Evolutionary conservation across 2,113 vertebrate genomes (phyloP).

Genomic region (Cyphotilapia sp.): DNA sequence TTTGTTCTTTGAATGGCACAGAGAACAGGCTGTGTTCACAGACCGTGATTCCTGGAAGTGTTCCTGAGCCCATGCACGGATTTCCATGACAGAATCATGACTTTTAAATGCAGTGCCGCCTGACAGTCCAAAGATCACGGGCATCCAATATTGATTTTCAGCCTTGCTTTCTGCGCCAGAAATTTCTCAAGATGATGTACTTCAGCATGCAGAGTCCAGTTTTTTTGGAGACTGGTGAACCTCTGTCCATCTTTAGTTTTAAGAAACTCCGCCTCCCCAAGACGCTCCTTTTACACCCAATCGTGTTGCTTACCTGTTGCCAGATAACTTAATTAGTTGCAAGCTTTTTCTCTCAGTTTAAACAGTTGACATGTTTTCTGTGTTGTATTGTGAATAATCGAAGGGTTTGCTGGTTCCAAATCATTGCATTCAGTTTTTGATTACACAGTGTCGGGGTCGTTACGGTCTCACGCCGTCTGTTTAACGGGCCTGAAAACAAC

Average conservation of each 20-base stretch:
- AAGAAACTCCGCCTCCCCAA: background rate
- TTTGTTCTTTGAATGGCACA: background rate
- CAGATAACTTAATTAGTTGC: background rate
- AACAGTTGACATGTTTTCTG: background rate
- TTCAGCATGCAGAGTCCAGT: background rate
- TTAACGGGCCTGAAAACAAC: background rate
- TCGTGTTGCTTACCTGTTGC: background rate
- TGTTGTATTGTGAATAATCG: background rate
- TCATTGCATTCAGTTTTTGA: background rate
- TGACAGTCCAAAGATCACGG: background rate
- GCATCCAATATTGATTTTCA: background rate
- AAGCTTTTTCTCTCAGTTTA: background rate
- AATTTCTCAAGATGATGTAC: background rate
- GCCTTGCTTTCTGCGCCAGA: rapidly evolving
- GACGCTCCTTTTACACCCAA: background rate
- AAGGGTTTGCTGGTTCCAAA: background rate
- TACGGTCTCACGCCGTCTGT: background rate
- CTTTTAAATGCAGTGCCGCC: background rate
- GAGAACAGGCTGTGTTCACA: background rate
- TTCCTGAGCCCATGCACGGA: background rate
- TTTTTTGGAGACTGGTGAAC: background rate
- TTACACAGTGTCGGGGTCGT: background rate
- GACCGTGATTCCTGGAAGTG: background rate
- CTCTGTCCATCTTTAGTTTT: background rate
- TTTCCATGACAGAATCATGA: background rate